Evolutionary conservation across 1,140 invertebrate species (phyloP).

Genomic region (Maconellicoccus hirsutus): DNA sequence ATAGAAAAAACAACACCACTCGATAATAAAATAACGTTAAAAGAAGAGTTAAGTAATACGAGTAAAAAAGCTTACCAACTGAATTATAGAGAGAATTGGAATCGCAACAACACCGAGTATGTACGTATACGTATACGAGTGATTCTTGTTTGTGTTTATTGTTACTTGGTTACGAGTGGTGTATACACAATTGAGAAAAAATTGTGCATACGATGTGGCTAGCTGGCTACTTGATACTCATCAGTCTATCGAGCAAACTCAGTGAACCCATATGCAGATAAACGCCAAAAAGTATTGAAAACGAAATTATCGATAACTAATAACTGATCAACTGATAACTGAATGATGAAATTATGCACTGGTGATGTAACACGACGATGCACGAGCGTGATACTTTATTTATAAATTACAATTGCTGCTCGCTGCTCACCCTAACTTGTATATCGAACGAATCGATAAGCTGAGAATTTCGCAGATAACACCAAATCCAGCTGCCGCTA

Average conservation of each 20-base stretch:
- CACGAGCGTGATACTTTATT: too few species aligned
- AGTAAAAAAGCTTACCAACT: not conserved
- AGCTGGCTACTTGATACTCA: not conserved
- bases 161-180: conserved; percentile 13
- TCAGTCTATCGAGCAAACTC: not conserved
- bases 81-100: not conserved
- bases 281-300: too few species aligned
- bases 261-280: not conserved
- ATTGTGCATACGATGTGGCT: too few species aligned
- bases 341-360: too few species aligned
- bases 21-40: not conserved
- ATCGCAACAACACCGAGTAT: not conserved
- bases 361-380: too few species aligned
- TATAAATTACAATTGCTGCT: too few species aligned
- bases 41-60: not conserved
- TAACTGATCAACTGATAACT: too few species aligned
- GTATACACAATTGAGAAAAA: not conserved
- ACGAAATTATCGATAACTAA: too few species aligned
- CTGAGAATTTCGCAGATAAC: too few species aligned
- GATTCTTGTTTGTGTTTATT: conserved; percentile 16
- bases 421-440: too few species aligned
- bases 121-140: not conserved
- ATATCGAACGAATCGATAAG: too few species aligned
- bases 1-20: not conserved
- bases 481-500: too few species aligned